Base-by-base conservation (phyloP, 2,888 invertebrate species). In the Melieria omissa region DNA sequence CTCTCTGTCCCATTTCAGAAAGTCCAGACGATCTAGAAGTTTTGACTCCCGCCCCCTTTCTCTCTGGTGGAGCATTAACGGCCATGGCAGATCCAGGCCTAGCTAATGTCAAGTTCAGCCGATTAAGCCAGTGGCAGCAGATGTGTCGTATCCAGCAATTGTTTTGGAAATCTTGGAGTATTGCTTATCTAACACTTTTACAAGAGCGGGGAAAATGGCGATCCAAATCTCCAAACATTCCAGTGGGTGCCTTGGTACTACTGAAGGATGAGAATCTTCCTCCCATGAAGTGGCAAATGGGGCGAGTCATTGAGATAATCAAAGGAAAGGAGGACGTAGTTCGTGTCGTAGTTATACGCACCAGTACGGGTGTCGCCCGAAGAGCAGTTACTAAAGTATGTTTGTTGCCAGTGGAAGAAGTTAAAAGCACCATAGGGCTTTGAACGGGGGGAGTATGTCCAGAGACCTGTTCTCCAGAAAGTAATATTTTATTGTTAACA, bases 181-280 rank as follows among this genome's bases (percentile, higher is more conserved):
- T 5, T 9, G 65, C 55, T 0, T 76, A 74, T 9, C 16, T 77
- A 41, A 72, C 75, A 44, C 42, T 71, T 7, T 58, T 78, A 4
- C 75, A 77, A 65, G 70, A 78, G 55, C 72, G 75, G 41, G 54
- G 55, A 4, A 77, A 76, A 49, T 76, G 76, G 76, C 71, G 71
- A 6, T 45, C 70, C 5, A 45, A 65, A 29, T 49, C 47, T 44
- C 5, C 54, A 14, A 73, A 64, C 12, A 60, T 71, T n/a, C 6
- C 44, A 1, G 9, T 45, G 16, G 49, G 65, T 10, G 41, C 52
- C 8, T 52, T 74, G 45, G 73, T 69, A 29, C 29, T 29, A 29
- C 29, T 29, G 29, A 29, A 2, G 3, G 29, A 29, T 29, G 29
- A 29, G 3, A 2, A 29, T 29, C 29, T 29, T 29, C 29, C 29